phyloP scores from a whole-genome alignment of 2,797 vertebrate species.

The Artibeus jamaicensis region DNA sequence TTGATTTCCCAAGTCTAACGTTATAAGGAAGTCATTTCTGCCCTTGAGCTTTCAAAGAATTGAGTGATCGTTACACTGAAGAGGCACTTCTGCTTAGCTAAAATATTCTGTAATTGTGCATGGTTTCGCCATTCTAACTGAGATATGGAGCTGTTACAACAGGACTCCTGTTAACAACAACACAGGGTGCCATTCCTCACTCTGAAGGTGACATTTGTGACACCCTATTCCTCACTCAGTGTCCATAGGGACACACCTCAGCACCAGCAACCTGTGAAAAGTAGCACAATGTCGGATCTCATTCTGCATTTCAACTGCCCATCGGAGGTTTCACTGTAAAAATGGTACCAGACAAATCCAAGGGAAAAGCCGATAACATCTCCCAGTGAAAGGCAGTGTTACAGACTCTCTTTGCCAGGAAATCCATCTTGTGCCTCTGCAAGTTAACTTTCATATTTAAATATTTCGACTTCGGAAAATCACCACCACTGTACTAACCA shows the following conservation, averaged over 20 bases:
- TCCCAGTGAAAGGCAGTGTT: conserved; percentile 8
- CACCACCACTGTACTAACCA: neutral
- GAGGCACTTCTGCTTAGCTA: conserved; percentile 63
- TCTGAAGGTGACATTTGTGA: conserved; percentile 43
- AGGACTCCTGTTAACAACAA: conserved; percentile 60
- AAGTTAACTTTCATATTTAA: conserved; percentile 39
- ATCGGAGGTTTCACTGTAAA: neutral
- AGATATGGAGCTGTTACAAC: conserved; percentile 51
- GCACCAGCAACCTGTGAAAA: conserved; percentile 49
- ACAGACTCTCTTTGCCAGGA: neutral
- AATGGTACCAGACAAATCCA: conserved; percentile 17
- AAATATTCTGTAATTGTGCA: conserved; percentile 50
- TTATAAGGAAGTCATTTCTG: conserved; percentile 63
- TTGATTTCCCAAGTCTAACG: conserved; percentile 68
- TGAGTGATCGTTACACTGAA: conserved; percentile 46
- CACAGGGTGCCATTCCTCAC: neutral
- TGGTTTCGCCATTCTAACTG: conserved; percentile 9
- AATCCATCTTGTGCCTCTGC: neutral
- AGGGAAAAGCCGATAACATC: conserved; percentile 22
- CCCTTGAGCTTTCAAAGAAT: conserved; percentile 63
- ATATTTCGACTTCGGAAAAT: neutral
- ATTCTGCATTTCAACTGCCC: conserved; percentile 11
- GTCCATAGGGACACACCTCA: neutral
- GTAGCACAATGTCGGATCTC: neutral
- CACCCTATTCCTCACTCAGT: neutral